Evolutionary conservation across 2,113 vertebrate species (phyloP).

Genomic region (Scolopax mira): DNA sequence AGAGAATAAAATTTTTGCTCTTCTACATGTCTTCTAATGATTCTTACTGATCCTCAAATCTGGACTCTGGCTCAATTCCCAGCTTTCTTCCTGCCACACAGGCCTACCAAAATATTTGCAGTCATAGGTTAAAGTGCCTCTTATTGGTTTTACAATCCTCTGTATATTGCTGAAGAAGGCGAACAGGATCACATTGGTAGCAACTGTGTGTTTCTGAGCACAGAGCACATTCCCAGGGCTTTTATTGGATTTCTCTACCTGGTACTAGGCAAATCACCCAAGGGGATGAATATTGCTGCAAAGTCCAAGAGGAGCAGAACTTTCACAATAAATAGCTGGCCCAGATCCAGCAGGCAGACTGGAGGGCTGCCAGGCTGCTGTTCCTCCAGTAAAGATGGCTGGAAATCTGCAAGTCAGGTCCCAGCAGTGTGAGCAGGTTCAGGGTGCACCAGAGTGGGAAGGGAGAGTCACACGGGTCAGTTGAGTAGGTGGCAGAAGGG

Average conservation of each 20-base stretch:
- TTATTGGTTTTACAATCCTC: conserved; percentile 2
- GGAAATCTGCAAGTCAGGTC: conserved; percentile 9
- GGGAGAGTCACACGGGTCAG: not conserved
- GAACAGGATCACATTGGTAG: not conserved
- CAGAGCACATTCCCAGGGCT: conserved; percentile 27
- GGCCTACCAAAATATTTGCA: not conserved
- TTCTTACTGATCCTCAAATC: not conserved
- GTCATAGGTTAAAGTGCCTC: conserved; percentile 4
- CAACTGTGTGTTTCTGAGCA: not conserved
- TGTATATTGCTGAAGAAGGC: conserved; percentile 9
- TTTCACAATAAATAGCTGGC: conserved; percentile 38
- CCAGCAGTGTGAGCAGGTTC: not conserved
- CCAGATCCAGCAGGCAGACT: not conserved
- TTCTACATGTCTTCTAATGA: not conserved
- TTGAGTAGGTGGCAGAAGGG: not conserved
- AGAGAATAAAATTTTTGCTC: not conserved
- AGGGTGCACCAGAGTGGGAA: not conserved
- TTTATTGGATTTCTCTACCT: conserved; percentile 45
- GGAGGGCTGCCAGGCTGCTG: conserved; percentile 2
- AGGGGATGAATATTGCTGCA: conserved; percentile 23
- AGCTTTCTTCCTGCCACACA: not conserved
- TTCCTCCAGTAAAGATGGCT: not conserved
- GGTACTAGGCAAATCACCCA: conserved; percentile 23
- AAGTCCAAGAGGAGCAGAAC: conserved; percentile 42
- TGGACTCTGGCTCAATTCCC: not conserved